Evolutionary conservation across 2,797 vertebrate genomes (phyloP).

Genomic region (Lagorchestes hirsutus): DNA sequence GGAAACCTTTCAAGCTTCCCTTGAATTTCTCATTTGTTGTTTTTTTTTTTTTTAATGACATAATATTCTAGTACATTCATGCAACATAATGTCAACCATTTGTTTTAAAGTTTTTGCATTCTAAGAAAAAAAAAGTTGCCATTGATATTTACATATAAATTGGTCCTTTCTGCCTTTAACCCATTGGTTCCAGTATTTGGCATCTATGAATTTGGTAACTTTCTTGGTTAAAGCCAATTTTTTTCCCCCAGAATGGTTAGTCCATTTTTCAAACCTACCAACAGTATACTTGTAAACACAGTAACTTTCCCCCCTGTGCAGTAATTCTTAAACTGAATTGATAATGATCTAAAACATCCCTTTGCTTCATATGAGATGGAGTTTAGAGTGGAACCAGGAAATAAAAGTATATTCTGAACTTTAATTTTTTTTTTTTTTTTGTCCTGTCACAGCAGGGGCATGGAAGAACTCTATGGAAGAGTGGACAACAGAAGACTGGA

Average conservation of each 20-base stretch:
- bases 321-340: constrained; percentile 8
- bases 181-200: neutral
- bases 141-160: neutral
- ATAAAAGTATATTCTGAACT: constrained; percentile 2
- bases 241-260: neutral
- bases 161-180: neutral
- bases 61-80: neutral
- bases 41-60: constrained; percentile 5
- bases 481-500: constrained; percentile 97
- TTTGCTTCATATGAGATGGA: constrained; percentile 3
- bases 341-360: neutral
- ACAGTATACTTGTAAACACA: neutral
- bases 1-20: neutral
- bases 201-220: neutral
- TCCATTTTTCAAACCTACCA: neutral
- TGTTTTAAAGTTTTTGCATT: neutral
- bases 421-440: constrained; percentile 45
- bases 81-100: neutral
- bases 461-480: constrained; percentile 95
- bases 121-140: neutral
- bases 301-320: too few species aligned
- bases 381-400: neutral
- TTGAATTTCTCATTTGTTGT: neutral
- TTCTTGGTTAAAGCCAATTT: neutral
- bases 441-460: constrained; percentile 84